Percentiles rank a stretch among this genome's conserved stretches.
Conservation (phyloP, 30 jellyfish, hydroid and myxozoan genomes). For the Turritopsis rubra region DNA sequence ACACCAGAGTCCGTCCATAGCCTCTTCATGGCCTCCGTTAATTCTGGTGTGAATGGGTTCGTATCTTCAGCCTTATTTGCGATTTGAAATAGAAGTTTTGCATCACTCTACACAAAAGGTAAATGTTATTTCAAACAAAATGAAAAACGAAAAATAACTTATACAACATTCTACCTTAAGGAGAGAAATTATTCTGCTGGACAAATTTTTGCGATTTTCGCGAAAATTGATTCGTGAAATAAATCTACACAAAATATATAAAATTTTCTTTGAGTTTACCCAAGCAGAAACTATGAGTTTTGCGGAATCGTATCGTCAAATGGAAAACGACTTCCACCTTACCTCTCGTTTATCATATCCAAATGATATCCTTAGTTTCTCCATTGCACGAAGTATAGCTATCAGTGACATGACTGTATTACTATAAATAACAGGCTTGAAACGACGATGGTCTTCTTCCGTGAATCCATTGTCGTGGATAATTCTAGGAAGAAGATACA, state of each 20-base stretch:
- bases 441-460: slow-evolving; percentile 87
- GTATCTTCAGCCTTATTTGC: slow-evolving; percentile 94
- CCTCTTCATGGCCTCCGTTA: slow-evolving; percentile 83
- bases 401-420: slow-evolving; percentile 92
- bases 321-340: slow-evolving; percentile 16
- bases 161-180: no score
- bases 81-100: slow-evolving; percentile 66
- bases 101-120: slow-evolving; percentile 58
- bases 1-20: slow-evolving; percentile 97
- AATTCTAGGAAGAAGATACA: slow-evolving; percentile 48
- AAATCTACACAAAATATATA: no score
- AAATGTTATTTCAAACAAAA: background rate
- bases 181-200: no score
- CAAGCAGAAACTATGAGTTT: no score
- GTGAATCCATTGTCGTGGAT: slow-evolving; percentile 99
- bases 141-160: no score
- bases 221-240: no score
- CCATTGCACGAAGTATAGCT: slow-evolving; percentile 97
- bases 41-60: slow-evolving; percentile 78
- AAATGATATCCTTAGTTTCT: slow-evolving; percentile 73
- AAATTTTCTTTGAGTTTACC: no score
- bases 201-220: no score
- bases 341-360: slow-evolving; percentile 89
- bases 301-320: no score
- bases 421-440: slow-evolving; percentile 90